Evolutionary conservation across 2,113 vertebrate species (phyloP), one percentile per base, ranked within the genome.

Genomic region (Aegypius monachus): DNA sequence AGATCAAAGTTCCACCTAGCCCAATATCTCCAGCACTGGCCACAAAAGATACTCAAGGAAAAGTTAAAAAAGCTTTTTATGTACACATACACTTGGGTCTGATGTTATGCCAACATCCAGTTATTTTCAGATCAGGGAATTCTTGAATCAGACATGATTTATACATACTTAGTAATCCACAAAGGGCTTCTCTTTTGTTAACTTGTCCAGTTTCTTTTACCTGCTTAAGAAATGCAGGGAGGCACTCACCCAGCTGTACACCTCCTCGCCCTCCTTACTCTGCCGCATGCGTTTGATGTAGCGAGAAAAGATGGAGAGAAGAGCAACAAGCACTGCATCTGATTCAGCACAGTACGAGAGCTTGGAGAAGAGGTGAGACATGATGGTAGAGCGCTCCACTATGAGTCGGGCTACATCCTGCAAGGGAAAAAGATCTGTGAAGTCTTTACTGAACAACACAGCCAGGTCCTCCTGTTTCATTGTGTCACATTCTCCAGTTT

Each of bases 301-400:
- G 47, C 98, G 91, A 3, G 99, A 99, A 95, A 99, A 99, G 96
- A 99, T 98, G 90, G 98, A 98, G 52, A 99, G 98, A 75, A 99
- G 98, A 10, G 99, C 99, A 1, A 97, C 95, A n/a, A 99, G 99
- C 55, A 99, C 99, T 0, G 99, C 98, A 1, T 99, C 98, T 0
- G 99, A 99, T 87, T 99, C 98, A 0, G 99, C 97, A 19, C 98
- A 97, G 97, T 98, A 99, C 0, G 98, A 98, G 42, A 99, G 99
- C 98, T 98, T 99, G 25, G 99, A 98, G 96, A 99, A 99, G 55
- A 99, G 99, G 97, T 98, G 99, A 81, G 99, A 99, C 99, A 99
- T 99, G 98, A 99, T 99, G 96, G 99, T 99, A 77, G 99, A 99
- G 38, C 99, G 99, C 72, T 99, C 99, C n/a, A 99, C 99, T 0